Evolutionary conservation across 2,888 invertebrate genomes (phyloP).

Genomic region (Tethea ocularis): DNA sequence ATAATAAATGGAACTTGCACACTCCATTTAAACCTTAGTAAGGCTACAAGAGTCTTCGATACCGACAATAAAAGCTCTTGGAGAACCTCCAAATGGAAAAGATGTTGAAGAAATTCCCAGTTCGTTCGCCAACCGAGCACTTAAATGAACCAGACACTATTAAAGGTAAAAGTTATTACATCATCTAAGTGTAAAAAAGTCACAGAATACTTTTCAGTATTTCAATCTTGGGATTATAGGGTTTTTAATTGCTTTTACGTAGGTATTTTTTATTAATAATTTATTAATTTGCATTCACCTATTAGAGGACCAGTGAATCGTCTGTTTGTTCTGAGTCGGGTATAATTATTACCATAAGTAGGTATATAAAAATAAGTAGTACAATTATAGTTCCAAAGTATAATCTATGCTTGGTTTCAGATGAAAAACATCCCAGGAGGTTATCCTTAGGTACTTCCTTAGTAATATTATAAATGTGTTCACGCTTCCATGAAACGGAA

Average conservation of each 20-base stretch:
- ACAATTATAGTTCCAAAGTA: no score
- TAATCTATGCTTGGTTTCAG: no score
- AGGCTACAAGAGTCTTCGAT: conserved; percentile 54
- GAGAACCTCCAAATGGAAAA: conserved; percentile 73
- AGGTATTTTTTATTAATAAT: no score
- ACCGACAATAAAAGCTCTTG: conserved; percentile 72
- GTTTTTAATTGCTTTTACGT: neutral
- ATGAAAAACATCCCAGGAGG: no score
- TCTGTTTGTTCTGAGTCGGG: no score
- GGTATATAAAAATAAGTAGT: no score
- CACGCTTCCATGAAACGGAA: no score
- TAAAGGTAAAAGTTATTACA: conserved; percentile 61
- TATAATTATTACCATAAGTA: no score
- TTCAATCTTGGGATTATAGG: neutral
- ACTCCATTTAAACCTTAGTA: conserved; percentile 58
- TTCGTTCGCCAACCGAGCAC: conserved; percentile 33
- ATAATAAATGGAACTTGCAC: conserved; percentile 43
- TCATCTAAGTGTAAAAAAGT: conserved; percentile 18
- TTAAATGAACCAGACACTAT: conserved; percentile 51
- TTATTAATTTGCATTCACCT: no score
- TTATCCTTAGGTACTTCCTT: no score
- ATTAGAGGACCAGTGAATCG: no score
- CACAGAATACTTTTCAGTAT: neutral
- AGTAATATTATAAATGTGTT: no score
- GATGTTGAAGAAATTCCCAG: conserved; percentile 52